A percentile compares a stretch with the other conserved stretches of the same genome.
These are phyloP conservation scores for Megathymus violae DNA, from an alignment of 1,140 invertebrate species.

Conservation along the genomic window DNA sequence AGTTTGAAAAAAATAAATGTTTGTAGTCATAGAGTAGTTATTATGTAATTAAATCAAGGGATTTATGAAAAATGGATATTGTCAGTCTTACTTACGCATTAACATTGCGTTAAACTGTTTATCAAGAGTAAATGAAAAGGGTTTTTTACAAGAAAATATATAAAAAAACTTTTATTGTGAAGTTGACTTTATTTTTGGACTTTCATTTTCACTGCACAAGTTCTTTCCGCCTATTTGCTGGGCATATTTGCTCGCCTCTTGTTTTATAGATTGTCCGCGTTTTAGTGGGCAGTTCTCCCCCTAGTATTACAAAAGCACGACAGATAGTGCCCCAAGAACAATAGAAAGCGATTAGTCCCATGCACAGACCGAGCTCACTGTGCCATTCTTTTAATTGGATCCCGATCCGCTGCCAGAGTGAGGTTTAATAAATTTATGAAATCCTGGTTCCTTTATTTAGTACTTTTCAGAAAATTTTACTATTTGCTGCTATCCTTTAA, in stretches of 20 bases:
- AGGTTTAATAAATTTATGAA: slow-evolving; percentile 36
- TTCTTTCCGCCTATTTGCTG: slow-evolving; percentile 31
- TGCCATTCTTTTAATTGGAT: slow-evolving; percentile 70
- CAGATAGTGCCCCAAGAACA: slow-evolving; percentile 73
- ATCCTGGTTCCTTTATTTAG: slow-evolving; percentile 20
- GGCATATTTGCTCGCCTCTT: slow-evolving; percentile 47
- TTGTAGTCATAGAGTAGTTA: no score
- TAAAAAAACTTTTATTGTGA: background rate
- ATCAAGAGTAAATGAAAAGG: no score
- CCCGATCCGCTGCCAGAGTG: slow-evolving; percentile 43
- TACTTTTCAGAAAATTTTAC: no score
- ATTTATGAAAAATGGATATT: no score
- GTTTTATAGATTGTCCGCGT: slow-evolving; percentile 63
- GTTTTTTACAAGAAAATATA: no score
- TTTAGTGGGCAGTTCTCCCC: slow-evolving; percentile 56
- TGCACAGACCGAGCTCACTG: slow-evolving; percentile 47
- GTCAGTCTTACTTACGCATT: no score
- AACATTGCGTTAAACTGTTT: no score
- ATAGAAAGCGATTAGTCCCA: slow-evolving; percentile 69
- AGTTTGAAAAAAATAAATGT: no score
- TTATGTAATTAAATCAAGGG: no score
- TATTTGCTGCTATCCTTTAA: no score
- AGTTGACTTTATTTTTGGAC: background rate
- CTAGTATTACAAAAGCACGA: slow-evolving; percentile 59
- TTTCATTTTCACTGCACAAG: slow-evolving; percentile 15